phyloP scores from a whole-genome alignment of 2,797 vertebrate genomes.

The Sphenodon punctatus region DNA sequence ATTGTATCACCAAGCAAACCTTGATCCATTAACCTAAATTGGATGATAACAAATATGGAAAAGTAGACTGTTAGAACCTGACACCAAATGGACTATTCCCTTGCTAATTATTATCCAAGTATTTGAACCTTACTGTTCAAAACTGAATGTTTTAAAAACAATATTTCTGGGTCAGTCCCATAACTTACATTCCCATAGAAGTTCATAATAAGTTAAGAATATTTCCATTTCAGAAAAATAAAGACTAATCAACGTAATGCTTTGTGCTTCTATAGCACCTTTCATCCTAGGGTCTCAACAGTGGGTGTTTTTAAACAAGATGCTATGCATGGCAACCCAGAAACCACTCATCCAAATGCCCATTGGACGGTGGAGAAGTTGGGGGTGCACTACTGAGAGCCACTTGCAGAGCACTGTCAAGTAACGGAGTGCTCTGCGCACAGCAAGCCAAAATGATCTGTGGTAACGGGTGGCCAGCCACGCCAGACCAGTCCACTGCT shows the following conservation, averaged over 20 bases:
- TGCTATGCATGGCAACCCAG: too few species aligned
- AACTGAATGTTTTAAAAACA: neutral
- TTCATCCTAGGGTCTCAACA: neutral
- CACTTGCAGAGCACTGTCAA: too few species aligned
- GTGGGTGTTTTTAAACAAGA: too few species aligned
- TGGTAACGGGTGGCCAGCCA: too few species aligned
- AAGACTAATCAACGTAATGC: neutral
- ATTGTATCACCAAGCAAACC: slow-evolving; percentile 84
- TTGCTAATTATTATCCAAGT: neutral
- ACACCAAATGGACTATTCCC: neutral
- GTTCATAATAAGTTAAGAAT: neutral
- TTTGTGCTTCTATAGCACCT: neutral
- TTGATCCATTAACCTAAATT: slow-evolving; percentile 87
- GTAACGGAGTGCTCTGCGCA: too few species aligned
- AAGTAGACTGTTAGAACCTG: neutral
- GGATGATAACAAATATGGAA: neutral
- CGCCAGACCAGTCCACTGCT: too few species aligned
- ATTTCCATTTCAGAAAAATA: neutral
- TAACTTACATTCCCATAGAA: neutral
- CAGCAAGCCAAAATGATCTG: too few species aligned
- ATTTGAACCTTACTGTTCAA: neutral
- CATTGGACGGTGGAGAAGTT: too few species aligned
- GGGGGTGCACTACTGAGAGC: too few species aligned
- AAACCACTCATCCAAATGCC: too few species aligned
- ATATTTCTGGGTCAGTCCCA: accelerated